Conservation (phyloP, 2,888 invertebrate species). For the Mallateleia sp. region DNA sequence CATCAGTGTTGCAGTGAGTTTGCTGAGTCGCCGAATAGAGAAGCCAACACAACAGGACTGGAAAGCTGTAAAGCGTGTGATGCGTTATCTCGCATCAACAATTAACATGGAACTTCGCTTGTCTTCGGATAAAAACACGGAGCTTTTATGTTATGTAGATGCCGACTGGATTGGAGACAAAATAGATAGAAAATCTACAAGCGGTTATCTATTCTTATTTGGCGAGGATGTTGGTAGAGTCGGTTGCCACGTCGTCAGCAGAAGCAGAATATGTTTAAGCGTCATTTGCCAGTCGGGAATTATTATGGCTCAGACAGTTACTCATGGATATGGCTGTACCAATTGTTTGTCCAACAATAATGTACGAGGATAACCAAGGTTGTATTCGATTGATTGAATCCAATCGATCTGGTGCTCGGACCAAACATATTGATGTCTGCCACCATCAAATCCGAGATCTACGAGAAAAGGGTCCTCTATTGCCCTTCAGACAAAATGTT, state of each 20-base stretch:
- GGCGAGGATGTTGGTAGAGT: too few species aligned
- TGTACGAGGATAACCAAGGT: conserved; percentile 53
- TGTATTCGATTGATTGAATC: conserved; percentile 35
- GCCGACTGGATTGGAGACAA: conserved; percentile 86
- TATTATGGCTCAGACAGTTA: conserved; percentile 27
- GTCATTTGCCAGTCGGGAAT: conserved; percentile 22
- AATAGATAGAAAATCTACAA: conserved; percentile 58
- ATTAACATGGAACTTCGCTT: background rate
- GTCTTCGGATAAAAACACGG: background rate
- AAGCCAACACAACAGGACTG: conserved; percentile 40
- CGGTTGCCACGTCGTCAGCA: conserved; percentile 51
- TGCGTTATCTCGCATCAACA: conserved; percentile 56
- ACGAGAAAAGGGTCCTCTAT: conserved; percentile 18
- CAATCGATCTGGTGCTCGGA: conserved; percentile 14
- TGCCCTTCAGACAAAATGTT: conserved; percentile 43
- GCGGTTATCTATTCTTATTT: conserved; percentile 46
- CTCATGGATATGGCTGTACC: conserved; percentile 1
- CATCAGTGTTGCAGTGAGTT: conserved; percentile 45
- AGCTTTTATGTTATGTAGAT: conserved; percentile 81
- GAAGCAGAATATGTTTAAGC: conserved; percentile 51
- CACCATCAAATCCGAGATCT: conserved; percentile 37
- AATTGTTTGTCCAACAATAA: background rate
- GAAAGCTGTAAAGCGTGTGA: conserved; percentile 59
- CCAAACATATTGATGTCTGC: conserved; percentile 51
- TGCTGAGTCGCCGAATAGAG: conserved; percentile 27